A percentile compares a stretch with the other conserved stretches of the same genome.
phyloP scores from a whole-genome alignment of 2,797 vertebrate genomes.

The Argya squamiceps region DNA sequence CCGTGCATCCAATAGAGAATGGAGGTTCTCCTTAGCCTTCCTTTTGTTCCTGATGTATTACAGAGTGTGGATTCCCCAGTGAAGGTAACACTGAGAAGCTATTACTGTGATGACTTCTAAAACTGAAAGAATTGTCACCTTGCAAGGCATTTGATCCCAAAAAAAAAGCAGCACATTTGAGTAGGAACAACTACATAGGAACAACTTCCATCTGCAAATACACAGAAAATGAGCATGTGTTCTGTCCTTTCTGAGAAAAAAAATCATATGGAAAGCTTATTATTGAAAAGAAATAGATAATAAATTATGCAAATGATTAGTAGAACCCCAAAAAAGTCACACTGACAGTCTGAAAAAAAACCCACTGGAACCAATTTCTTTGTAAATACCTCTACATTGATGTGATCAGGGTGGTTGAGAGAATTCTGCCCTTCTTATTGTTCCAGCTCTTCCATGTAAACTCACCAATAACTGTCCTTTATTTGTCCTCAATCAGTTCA shows the following conservation, averaged over 20 bases:
- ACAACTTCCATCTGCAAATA: not conserved
- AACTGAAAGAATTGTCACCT: not conserved
- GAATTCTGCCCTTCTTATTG: not conserved
- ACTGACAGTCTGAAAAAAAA: not conserved
- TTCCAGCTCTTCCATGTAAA: not conserved
- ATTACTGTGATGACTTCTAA: not conserved
- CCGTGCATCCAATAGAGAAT: not conserved
- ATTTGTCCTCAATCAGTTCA: not conserved
- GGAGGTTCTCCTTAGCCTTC: not conserved
- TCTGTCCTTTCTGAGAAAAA: not conserved
- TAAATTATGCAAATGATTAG: not conserved
- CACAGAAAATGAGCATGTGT: not conserved
- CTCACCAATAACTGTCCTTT: not conserved
- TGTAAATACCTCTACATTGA: not conserved
- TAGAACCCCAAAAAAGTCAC: not conserved
- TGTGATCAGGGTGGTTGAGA: not conserved
- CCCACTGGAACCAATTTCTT: not conserved
- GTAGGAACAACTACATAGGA: not conserved
- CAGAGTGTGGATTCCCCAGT: not conserved
- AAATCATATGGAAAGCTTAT: not conserved
- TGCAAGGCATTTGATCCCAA: not conserved
- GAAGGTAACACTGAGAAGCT: not conserved
- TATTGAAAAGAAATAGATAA: not conserved
- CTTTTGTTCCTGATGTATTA: not conserved
- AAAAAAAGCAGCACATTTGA: not conserved